Evolutionary conservation across 64 coral and sea anemone genomes (phyloP).

Genomic region (Montipora capricornis): DNA sequence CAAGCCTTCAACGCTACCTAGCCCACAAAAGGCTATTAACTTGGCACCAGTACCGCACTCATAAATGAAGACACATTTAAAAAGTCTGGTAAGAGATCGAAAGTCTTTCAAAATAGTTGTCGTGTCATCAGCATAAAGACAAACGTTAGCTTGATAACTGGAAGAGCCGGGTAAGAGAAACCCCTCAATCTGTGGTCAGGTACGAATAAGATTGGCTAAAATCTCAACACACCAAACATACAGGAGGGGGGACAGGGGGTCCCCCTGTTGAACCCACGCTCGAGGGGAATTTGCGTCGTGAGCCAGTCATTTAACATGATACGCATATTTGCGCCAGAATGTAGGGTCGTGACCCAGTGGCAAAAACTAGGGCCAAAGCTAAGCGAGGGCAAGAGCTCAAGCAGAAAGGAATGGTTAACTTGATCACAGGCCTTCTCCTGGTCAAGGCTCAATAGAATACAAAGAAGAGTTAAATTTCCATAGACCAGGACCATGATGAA

Average conservation of each 20-base stretch:
- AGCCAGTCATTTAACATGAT: neutral
- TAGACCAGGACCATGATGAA: neutral
- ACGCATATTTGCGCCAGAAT: neutral
- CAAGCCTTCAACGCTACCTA: too few relatives aligned
- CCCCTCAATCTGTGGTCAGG: neutral
- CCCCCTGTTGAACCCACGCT: neutral
- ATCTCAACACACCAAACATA: neutral
- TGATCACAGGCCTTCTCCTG: neutral
- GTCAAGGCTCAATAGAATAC: neutral
- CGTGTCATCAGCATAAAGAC: neutral
- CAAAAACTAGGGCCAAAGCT: neutral
- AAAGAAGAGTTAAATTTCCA: constrained; percentile 33
- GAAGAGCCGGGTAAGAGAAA: neutral
- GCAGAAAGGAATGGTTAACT: neutral
- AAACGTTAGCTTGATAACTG: neutral
- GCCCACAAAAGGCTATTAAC: too few relatives aligned
- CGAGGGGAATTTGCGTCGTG: neutral
- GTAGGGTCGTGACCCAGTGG: too few relatives aligned
- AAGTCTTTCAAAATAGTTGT: neutral
- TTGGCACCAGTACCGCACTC: neutral
- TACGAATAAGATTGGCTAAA: neutral
- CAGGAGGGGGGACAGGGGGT: neutral
- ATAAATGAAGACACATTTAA: neutral
- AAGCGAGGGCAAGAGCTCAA: neutral
- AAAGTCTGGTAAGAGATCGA: neutral